Percentiles rank a stretch among this genome's conserved stretches.
Conservation (phyloP, 2,888 invertebrate species). For the Cryptophagus acutangulus region DNA sequence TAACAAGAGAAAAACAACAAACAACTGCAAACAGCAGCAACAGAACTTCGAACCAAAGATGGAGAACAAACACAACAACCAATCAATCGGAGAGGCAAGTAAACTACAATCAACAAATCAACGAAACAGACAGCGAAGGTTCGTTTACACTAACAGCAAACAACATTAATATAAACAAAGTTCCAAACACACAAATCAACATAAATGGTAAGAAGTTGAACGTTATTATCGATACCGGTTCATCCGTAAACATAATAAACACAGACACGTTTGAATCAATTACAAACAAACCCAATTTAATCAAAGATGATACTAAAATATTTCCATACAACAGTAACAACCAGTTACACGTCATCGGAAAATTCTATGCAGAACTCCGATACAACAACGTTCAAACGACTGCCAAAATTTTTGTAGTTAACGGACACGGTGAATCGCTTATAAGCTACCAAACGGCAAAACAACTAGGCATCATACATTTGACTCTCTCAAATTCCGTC, state of each 20-base stretch:
- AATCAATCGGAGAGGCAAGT: constrained; percentile 4
- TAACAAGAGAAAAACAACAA: no score
- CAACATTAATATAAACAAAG: not conserved
- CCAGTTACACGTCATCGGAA: constrained; percentile 6
- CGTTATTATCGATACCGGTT: constrained; percentile 13
- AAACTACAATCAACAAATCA: constrained; percentile 8
- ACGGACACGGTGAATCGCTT: constrained; percentile 6
- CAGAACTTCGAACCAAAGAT: constrained; percentile 3
- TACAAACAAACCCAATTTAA: constrained; percentile 3
- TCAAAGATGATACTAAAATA: constrained; percentile 4
- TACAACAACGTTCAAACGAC: constrained; percentile 1
- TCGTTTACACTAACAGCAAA: not conserved
- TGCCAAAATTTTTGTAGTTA: constrained; percentile 7
- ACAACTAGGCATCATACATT: constrained; percentile 3
- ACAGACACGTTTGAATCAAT: constrained; percentile 8
- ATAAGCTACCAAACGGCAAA: constrained; percentile 8
- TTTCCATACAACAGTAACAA: constrained; percentile 1
- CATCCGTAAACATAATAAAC: constrained; percentile 11
- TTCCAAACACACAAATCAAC: constrained; percentile 1
- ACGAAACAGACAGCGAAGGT: not conserved
- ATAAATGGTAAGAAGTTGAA: constrained; percentile 7
- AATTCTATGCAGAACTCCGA: constrained; percentile 8
- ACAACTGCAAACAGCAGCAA: constrained; percentile 8
- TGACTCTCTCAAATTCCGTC: not conserved
- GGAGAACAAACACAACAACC: constrained; percentile 4